Evolutionary conservation across 2,888 invertebrate species (phyloP), one percentile per base, ranked within the genome.

Genomic region (Sarcophaga variegata): DNA sequence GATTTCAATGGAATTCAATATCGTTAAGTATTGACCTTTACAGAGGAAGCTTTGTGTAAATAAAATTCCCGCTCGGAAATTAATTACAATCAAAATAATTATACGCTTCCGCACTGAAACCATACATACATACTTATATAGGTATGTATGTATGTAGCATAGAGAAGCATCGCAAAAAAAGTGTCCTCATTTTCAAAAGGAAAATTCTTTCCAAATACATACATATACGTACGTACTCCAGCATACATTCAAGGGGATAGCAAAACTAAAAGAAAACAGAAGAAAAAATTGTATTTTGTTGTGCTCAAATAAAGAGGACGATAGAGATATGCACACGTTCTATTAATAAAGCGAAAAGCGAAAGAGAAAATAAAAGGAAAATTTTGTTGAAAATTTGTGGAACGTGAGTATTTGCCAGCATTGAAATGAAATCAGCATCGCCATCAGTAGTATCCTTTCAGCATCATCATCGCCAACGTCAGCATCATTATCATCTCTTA

Each of bases 321-420:
- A 37, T 37, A 37, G 37, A 37, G 37, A 37, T 37, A 37, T 37
- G 37, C 37, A 37, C 37, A 37, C 37, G 37, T 37, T 37, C 37
- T 37, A 37, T 37, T 37, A 37, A 37, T 37, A 37, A 37, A 37
- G 8, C 37, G 37, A 37, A 37, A 37, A 37, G 6, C 10, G 10
- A 37, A 37, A 37, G 17, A 64, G 17, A 17, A 37, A 66, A 37
- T 10, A 66, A 45, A 66, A 45, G n/a, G n/a, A 66, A 49, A 69
- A 8, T 47, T 49, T 37, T 47, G 22, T 49, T 25, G 47, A 45
- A 20, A 49, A 22, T 14, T 22, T 69, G 25, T 14, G 6, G 5
- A 49, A 69, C 49, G 47, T 69, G 69, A 69, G 49, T 22, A 25
- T 49, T 69, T 47, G 47, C 49, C 47, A 69, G 20, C 22, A 25